Evolutionary conservation across 2,888 invertebrate genomes (phyloP).

Genomic region (Sepioteuthis lessoniana): DNA sequence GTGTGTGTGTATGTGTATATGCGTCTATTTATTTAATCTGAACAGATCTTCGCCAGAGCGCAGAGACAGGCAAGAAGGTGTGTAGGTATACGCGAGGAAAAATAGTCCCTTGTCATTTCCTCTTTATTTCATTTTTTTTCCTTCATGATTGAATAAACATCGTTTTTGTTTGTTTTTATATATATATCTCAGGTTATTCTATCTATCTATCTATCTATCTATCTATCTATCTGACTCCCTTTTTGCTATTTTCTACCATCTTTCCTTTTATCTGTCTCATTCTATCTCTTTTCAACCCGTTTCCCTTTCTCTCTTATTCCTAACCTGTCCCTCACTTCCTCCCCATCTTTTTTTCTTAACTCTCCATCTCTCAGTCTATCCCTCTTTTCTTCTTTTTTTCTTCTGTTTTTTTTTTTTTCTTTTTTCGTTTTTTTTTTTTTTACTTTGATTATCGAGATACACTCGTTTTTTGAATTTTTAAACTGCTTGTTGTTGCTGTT

Average conservation of each 20-base stretch:
- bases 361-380: too few species aligned
- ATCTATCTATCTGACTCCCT: neutral
- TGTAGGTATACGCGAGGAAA: neutral
- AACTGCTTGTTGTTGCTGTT: slow-evolving; percentile 9
- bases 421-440: neutral
- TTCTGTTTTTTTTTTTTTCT: neutral
- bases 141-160: neutral
- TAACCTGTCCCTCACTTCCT: neutral
- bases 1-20: neutral
- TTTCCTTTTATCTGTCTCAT: too few species aligned
- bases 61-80: neutral
- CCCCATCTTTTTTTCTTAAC: neutral
- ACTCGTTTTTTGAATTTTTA: slow-evolving; percentile 2
- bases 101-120: neutral
- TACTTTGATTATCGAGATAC: neutral
- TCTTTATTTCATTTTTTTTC: neutral
- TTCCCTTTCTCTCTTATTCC: neutral
- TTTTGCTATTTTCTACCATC: neutral
- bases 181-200: neutral
- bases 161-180: neutral
- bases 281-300: neutral
- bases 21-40: neutral
- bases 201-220: neutral
- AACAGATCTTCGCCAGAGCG: neutral
- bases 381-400: too few species aligned